phyloP scores from a whole-genome alignment of 1,140 invertebrate species.

The Harpegnathos saltator region DNA sequence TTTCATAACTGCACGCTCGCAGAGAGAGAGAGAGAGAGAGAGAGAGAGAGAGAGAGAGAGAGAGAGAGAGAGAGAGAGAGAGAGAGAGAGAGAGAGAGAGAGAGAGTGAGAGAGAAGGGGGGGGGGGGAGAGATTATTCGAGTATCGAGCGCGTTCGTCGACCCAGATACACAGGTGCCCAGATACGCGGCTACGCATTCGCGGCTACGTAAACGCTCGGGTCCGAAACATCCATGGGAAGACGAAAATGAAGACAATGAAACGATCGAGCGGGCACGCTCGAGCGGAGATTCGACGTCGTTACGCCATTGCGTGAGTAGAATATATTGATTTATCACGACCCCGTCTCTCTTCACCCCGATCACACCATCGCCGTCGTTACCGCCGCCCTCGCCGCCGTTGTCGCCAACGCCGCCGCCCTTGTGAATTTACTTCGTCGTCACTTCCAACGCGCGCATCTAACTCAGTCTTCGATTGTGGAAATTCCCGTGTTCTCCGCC shows the following conservation, averaged over 20 bases:
- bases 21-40: neutral
- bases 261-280: constrained; percentile 45
- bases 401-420: neutral
- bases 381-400: no score
- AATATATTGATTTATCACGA: constrained; percentile 84
- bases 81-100: no score
- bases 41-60: neutral
- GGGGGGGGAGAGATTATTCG: neutral
- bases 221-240: constrained; percentile 28
- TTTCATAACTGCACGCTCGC: constrained; percentile 58
- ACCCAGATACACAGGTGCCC: constrained; percentile 5
- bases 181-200: neutral
- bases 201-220: neutral
- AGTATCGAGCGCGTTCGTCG: constrained; percentile 22
- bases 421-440: constrained; percentile 52
- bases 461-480: constrained; percentile 55
- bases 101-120: no score
- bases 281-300: constrained; percentile 77
- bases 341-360: constrained; percentile 30
- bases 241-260: constrained; percentile 30
- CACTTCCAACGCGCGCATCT: constrained; percentile 19
- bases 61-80: no score
- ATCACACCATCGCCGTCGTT: constrained; percentile 32
- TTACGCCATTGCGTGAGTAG: constrained; percentile 82
- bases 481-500: constrained; percentile 16